These are phyloP conservation scores for Whitmania pigra DNA, from an alignment of 1,140 invertebrate species.

Conservation along the genomic window DNA sequence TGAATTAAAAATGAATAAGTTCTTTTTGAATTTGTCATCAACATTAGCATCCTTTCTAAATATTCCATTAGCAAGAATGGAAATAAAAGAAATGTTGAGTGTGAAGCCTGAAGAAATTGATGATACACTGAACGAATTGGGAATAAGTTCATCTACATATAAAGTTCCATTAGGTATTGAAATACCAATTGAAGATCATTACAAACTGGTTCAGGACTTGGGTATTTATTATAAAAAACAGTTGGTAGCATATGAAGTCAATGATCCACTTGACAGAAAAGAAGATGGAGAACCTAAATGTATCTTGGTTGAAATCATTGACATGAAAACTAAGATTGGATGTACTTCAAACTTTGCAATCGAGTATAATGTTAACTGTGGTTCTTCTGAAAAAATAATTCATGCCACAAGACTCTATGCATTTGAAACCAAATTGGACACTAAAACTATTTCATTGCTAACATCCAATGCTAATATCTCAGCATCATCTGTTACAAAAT, in stretches of 20 bases:
- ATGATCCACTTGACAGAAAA: conserved; percentile 2
- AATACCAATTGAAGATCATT: not conserved
- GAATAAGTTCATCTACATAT: not conserved
- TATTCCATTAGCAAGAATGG: not conserved
- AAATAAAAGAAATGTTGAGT: conserved; percentile 4
- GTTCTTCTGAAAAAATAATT: not conserved
- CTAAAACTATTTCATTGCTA: no score
- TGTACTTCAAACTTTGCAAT: not conserved
- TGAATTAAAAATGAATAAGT: not conserved
- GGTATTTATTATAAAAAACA: not conserved
- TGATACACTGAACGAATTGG: not conserved
- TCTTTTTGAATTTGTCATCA: not conserved
- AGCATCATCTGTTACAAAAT: not conserved
- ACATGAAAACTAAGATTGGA: not conserved
- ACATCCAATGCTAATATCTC: no score
- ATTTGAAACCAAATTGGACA: not conserved
- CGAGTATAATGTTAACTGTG: not conserved
- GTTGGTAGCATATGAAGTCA: not conserved
- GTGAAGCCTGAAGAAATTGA: not conserved
- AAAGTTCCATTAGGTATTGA: not conserved
- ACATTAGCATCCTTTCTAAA: not conserved
- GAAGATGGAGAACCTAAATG: conserved; percentile 8
- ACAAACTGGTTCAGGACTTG: not conserved
- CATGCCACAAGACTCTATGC: not conserved
- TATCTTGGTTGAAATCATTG: conserved; percentile 16